Evolutionary conservation across 2,113 vertebrate species (phyloP).

Genomic region (Neodon shergylaensis): DNA sequence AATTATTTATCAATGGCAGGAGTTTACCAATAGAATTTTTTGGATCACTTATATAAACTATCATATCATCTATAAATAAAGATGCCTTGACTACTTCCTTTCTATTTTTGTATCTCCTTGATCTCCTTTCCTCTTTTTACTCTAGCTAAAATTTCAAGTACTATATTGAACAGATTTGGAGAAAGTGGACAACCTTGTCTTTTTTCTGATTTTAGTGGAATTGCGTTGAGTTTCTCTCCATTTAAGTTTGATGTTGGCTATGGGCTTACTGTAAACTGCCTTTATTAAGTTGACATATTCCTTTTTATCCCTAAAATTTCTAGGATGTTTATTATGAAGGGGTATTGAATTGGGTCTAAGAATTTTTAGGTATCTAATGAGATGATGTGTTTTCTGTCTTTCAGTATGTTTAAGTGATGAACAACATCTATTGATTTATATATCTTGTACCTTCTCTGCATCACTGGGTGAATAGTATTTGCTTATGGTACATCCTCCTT

Average conservation of each 20-base stretch:
- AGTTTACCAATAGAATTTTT: neutral
- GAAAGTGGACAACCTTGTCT: neutral
- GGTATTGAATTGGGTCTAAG: neutral
- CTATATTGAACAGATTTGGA: neutral
- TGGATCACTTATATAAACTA: too few relatives aligned
- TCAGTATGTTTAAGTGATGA: neutral
- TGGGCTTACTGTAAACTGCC: neutral
- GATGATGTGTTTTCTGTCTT: neutral
- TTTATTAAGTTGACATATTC: neutral
- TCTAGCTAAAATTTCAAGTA: neutral
- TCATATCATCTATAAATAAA: neutral
- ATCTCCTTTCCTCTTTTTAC: neutral
- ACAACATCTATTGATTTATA: neutral
- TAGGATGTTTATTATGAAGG: neutral
- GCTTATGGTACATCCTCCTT: neutral
- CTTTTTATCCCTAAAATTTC: neutral
- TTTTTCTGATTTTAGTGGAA: neutral
- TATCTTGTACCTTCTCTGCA: neutral
- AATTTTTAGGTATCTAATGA: neutral
- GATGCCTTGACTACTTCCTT: neutral
- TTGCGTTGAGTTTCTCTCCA: neutral
- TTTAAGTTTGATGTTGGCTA: neutral
- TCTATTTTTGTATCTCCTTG: neutral
- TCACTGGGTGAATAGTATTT: neutral
- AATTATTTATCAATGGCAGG: neutral